phyloP scores from a whole-genome alignment of 2,113 vertebrate genomes.

The Muntiacus reevesi region DNA sequence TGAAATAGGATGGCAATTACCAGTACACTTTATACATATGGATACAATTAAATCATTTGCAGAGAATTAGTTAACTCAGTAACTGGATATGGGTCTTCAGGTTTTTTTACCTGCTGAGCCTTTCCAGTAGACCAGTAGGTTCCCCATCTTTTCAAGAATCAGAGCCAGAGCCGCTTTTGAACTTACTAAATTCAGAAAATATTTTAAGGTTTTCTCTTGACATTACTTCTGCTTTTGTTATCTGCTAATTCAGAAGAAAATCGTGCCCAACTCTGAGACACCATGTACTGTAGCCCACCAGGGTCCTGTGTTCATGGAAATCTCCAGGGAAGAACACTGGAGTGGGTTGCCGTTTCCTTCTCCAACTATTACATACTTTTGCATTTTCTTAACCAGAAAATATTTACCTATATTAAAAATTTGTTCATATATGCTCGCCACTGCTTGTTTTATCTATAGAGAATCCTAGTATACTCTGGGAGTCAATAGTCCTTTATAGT shows the following conservation, averaged over 20 bases:
- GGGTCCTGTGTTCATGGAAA: not conserved
- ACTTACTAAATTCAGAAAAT: not conserved
- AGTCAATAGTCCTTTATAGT: not conserved
- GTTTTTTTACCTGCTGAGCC: not conserved
- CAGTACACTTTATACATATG: not conserved
- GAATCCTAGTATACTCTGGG: not conserved
- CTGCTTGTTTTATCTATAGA: not conserved
- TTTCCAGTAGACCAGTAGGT: not conserved
- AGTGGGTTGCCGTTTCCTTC: not conserved
- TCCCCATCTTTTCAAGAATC: not conserved
- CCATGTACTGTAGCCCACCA: not conserved
- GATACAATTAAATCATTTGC: not conserved
- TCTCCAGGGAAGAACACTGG: not conserved
- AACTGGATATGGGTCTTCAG: not conserved
- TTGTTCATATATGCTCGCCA: not conserved
- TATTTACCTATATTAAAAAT: not conserved
- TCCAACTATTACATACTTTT: not conserved
- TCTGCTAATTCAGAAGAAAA: not conserved
- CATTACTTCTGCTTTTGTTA: not conserved
- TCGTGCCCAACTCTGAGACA: not conserved
- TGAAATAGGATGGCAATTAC: not conserved
- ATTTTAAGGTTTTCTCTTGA: not conserved
- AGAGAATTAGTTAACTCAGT: not conserved
- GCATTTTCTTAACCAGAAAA: constrained; percentile 9
- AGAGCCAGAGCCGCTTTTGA: not conserved